phyloP scores from a whole-genome alignment of 92 coral and sea anemone species.

The Epizoanthus rinbou region DNA sequence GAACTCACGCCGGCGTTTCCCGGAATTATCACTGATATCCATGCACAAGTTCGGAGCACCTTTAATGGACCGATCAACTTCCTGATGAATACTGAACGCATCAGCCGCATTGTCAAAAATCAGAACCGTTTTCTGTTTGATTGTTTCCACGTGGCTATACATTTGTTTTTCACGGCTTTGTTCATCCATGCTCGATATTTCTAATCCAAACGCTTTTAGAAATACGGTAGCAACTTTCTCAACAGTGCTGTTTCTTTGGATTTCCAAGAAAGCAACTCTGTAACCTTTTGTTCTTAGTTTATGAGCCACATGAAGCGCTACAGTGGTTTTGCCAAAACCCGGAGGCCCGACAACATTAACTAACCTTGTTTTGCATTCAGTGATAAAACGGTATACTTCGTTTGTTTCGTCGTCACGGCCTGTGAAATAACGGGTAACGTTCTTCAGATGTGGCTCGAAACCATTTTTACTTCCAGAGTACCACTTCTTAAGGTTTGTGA shows the following conservation, averaged over 20 bases:
- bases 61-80: neutral
- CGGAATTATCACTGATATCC: neutral
- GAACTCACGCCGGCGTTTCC: conserved; percentile 27
- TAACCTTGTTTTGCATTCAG: conserved; percentile 22
- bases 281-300: conserved; percentile 13
- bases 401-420: conserved; percentile 9
- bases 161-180: conserved; percentile 31
- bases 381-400: conserved; percentile 5
- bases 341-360: conserved; percentile 29
- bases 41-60: neutral
- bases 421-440: conserved; percentile 20
- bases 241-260: conserved; percentile 23
- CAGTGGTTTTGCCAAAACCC: conserved; percentile 36
- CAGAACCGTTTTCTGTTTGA: conserved; percentile 33
- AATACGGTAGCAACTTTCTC: conserved; percentile 10
- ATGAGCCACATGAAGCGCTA: conserved; percentile 29
- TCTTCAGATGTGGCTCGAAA: conserved; percentile 20
- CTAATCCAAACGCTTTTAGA: conserved; percentile 29
- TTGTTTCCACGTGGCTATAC: conserved; percentile 25
- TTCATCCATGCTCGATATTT: neutral
- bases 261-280: conserved; percentile 28
- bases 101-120: conserved; percentile 32
- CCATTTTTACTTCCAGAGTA: neutral
- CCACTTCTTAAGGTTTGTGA: neutral
- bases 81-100: conserved; percentile 4